Evolutionary conservation across 2,797 vertebrate species (phyloP).

Genomic region (Gorsachius magnificus): DNA sequence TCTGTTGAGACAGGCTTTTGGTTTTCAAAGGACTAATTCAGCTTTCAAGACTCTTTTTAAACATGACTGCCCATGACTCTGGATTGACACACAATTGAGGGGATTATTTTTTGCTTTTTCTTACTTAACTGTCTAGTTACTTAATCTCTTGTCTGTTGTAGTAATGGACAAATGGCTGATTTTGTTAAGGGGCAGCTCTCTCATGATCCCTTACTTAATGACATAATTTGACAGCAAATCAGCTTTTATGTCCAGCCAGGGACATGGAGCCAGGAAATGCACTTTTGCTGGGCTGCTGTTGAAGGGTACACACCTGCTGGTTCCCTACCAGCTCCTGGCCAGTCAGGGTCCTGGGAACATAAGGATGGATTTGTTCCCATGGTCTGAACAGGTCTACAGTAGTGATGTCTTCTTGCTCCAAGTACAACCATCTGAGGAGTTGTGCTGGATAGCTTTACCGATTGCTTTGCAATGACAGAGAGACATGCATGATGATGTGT

Average conservation of each 20-base stretch:
- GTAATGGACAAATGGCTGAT: slow-evolving; percentile 5
- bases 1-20: slow-evolving; percentile 18
- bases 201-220: slow-evolving; percentile 30
- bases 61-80: slow-evolving; percentile 6
- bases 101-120: slow-evolving; percentile 38
- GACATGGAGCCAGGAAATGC: neutral
- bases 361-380: neutral
- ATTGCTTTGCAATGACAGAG: neutral
- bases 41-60: slow-evolving; percentile 53
- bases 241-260: neutral
- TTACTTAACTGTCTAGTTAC: slow-evolving; percentile 20
- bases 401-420: neutral
- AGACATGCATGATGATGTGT: neutral
- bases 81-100: neutral
- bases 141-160: slow-evolving; percentile 3
- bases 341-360: neutral
- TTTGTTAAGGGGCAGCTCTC: slow-evolving; percentile 8
- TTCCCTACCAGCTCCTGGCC: neutral
- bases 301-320: neutral
- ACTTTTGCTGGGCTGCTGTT: neutral
- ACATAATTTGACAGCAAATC: slow-evolving; percentile 4
- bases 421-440: neutral
- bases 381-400: neutral
- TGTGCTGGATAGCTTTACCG: neutral
- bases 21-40: slow-evolving; percentile 61